Evolutionary conservation across 2,888 invertebrate genomes (phyloP), one percentile per base, ranked within the genome.

Genomic region (Leptinotarsa rubiginosa): DNA sequence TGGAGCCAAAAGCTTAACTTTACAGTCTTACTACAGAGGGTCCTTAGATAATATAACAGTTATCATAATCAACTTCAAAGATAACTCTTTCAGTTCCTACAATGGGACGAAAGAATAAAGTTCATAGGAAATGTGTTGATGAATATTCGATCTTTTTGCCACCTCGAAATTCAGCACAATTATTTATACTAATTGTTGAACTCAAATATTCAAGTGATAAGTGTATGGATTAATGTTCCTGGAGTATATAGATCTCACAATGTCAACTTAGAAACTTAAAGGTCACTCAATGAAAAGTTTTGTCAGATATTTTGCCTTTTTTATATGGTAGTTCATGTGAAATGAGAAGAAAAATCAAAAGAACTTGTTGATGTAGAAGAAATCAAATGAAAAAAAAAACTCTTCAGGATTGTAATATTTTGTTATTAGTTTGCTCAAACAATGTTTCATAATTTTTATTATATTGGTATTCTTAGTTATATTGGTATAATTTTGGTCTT

Each of bases 11-110:
- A 96, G 96, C 85, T 91, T 98, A 81, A 94, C 96, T 25, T 89
- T 96, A 80, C 96, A 97, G 88, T 96, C 98, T 16, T 97, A 95
- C 87, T 94, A 95, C 84, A 92, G 96, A 82, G 97, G 97, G 62
- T 97, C 97, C 2, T 92, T 96, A 76, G 98, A 98, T 89, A 98
- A 98, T 88, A 97, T 98, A 75, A 97, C 97, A 62, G 97, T 98
- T 74, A 90, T 98, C 88, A 92, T 98, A 75, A 94, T 97, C 75
- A 94, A 95, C 88, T 94, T 97, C 84, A 89, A 90, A 83, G 91
- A 93, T 86, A 89, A 88, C 80, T 75, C 84, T 80, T 81, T 83
- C 70, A 79, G 83, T 75, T 54, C 54, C 13, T 54, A 68, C 18
- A 68, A 47, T 22, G 50, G 68, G 10, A 41, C 5, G 25, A 68